Conservation (phyloP, 2,113 vertebrate species). For the Hippoglossus stenolepis region DNA sequence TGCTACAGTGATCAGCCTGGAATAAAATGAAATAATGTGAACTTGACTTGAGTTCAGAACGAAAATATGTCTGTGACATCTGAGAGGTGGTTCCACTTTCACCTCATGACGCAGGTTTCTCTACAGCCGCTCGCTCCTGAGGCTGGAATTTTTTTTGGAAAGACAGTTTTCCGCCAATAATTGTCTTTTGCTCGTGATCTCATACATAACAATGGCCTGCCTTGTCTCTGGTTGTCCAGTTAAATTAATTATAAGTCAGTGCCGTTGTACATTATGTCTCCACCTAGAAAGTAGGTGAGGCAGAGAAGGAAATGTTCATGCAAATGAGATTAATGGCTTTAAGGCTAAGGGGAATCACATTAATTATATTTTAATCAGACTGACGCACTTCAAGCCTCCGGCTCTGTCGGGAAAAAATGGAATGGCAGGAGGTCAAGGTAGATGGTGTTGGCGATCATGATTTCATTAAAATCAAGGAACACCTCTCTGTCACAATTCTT, state of each 20-base stretch:
- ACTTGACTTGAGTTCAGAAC: neutral
- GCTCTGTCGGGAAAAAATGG: conserved; percentile 12
- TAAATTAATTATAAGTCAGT: conserved; percentile 49
- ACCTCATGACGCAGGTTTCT: neutral
- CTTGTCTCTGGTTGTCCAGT: conserved; percentile 33
- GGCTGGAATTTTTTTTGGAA: neutral
- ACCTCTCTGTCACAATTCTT: neutral
- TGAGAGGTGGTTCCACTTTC: neutral
- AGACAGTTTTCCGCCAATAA: neutral
- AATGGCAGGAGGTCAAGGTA: conserved; percentile 8
- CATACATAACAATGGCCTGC: conserved; percentile 44
- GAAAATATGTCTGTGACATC: neutral
- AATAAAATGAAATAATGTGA: neutral
- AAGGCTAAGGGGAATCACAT: conserved; percentile 48
- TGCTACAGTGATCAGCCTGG: no score
- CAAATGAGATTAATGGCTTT: conserved; percentile 47
- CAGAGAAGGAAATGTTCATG: conserved; percentile 10
- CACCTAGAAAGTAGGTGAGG: conserved; percentile 22
- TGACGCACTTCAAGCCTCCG: neutral
- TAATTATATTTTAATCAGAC: conserved; percentile 52
- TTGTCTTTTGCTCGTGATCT: conserved; percentile 29
- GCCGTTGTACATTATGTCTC: conserved; percentile 24
- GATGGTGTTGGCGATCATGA: neutral
- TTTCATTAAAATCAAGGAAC: neutral
- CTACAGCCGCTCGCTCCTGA: neutral